A percentile compares a stretch with the other conserved stretches of the same genome.
These are phyloP conservation scores for Trogon surrucura DNA, from an alignment of 2,113 vertebrate species.

Conservation along the genomic window DNA sequence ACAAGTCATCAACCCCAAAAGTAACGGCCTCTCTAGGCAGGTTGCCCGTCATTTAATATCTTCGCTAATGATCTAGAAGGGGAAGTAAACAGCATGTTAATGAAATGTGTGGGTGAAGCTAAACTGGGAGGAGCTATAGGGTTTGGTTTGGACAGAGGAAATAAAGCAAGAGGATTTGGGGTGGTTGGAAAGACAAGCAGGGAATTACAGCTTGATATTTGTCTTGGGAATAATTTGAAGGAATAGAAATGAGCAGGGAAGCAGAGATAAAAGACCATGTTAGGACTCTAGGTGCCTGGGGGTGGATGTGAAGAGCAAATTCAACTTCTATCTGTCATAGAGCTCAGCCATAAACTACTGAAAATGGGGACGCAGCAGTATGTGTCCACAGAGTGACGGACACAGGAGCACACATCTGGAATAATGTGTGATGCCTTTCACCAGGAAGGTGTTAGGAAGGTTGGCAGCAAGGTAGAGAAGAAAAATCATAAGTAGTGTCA, in stretches of 20 bases:
- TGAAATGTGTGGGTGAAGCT: constrained; percentile 27
- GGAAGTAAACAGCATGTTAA: constrained; percentile 38
- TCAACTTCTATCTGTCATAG: not conserved
- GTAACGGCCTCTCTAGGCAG: constrained; percentile 35
- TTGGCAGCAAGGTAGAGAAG: not conserved
- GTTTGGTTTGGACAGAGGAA: not conserved
- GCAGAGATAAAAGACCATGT: not conserved
- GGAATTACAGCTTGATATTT: not conserved
- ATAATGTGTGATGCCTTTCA: not conserved
- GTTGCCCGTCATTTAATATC: constrained; percentile 33
- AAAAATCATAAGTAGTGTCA: not conserved
- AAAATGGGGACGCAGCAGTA: not conserved
- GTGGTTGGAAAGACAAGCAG: not conserved
- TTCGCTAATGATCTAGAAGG: constrained; percentile 1
- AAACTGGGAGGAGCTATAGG: not conserved
- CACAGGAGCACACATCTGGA: not conserved
- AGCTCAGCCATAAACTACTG: not conserved
- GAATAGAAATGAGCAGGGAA: not conserved
- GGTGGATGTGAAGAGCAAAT: not conserved
- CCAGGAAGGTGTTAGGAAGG: not conserved
- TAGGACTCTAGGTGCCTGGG: not conserved
- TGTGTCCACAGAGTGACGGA: not conserved
- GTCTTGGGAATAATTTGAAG: not conserved
- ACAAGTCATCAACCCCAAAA: constrained; percentile 29
- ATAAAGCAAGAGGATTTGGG: not conserved